Conservation (phyloP, 2,113 vertebrate genomes). For the Centropus unirufus region DNA sequence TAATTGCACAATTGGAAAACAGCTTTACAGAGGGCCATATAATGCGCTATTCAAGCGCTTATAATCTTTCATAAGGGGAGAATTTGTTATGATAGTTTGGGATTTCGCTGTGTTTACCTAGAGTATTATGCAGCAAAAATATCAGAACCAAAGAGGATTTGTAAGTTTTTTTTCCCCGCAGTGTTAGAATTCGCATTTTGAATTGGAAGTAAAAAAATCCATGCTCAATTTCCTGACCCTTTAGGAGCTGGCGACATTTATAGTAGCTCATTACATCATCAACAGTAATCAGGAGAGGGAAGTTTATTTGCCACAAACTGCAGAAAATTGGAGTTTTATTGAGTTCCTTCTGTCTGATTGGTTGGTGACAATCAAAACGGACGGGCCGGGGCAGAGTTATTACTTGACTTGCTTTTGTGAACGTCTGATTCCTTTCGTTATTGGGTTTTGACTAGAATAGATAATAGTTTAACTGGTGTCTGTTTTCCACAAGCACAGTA, state of each 20-base stretch:
- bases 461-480: constrained; percentile 23
- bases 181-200: not conserved
- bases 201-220: constrained; percentile 23
- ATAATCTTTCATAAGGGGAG: constrained; percentile 59
- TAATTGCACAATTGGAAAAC: constrained; percentile 75
- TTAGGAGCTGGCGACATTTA: constrained; percentile 25
- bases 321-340: constrained; percentile 52
- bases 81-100: constrained; percentile 46
- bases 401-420: constrained; percentile 47
- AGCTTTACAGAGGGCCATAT: constrained; percentile 66
- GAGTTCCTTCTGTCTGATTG: constrained; percentile 1
- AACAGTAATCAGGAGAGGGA: not conserved
- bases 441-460: constrained; percentile 27
- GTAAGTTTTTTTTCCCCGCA: not conserved
- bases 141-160: not conserved
- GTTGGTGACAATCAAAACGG: constrained; percentile 30
- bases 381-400: not conserved
- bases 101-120: constrained; percentile 44
- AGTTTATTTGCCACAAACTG: constrained; percentile 23
- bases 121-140: constrained; percentile 58
- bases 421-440: constrained; percentile 24
- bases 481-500: not conserved
- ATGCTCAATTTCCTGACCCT: constrained; percentile 18
- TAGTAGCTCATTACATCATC: constrained; percentile 41
- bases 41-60: constrained; percentile 68